Conservation (phyloP, 2,797 vertebrate species). For the Characodon lateralis region DNA sequence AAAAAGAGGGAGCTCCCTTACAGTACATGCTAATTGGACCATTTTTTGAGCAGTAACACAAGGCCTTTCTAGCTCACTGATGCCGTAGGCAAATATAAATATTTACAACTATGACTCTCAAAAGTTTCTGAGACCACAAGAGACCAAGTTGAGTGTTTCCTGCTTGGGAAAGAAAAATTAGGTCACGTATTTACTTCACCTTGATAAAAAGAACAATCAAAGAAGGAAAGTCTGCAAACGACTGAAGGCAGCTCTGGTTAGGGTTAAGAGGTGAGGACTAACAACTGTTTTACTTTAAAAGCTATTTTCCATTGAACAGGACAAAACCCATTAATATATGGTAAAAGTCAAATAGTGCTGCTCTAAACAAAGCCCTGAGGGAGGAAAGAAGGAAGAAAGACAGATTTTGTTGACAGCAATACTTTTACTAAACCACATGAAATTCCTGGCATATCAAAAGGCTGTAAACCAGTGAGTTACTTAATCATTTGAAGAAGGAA, state of each 20-base stretch:
- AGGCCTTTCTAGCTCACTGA: not conserved
- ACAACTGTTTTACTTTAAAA: not conserved
- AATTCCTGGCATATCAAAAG: slow-evolving; percentile 15
- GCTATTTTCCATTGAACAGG: not conserved
- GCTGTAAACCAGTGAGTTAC: slow-evolving; percentile 35
- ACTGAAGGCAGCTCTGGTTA: not conserved
- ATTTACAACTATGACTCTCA: slow-evolving; percentile 42
- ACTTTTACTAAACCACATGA: not conserved
- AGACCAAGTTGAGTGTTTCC: too few species aligned
- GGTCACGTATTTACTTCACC: too few species aligned
- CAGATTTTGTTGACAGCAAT: not conserved
- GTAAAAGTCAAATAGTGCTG: not conserved
- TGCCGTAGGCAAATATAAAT: slow-evolving; percentile 50
- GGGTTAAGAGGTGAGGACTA: not conserved
- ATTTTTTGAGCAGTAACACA: not conserved
- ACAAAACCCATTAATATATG: not conserved
- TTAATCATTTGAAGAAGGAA: slow-evolving; percentile 28
- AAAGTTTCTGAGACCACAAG: not conserved
- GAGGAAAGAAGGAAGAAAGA: not conserved
- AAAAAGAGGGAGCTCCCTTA: not conserved
- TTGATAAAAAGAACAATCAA: too few species aligned
- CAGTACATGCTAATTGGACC: not conserved
- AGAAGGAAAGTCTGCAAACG: too few species aligned
- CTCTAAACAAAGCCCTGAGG: not conserved
- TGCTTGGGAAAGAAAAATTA: not conserved